phyloP scores from a whole-genome alignment of 2,797 vertebrate species.

The Acipenser ruthenus region DNA sequence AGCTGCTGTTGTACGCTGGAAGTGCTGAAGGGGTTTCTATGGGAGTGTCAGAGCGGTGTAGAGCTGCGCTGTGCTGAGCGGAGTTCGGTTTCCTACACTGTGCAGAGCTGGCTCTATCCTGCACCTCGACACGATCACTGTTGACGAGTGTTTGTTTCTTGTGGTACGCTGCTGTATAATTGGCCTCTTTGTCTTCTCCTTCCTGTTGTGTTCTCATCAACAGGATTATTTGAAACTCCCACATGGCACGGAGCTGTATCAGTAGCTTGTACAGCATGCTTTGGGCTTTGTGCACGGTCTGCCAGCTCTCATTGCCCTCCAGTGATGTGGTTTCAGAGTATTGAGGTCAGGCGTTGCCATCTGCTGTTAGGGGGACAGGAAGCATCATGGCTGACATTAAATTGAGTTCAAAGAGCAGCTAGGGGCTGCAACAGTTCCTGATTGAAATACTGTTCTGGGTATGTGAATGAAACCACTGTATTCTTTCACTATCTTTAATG shows the following conservation, averaged over 20 bases:
- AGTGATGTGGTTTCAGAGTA: slow-evolving; percentile 43
- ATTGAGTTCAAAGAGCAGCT: slow-evolving; percentile 45
- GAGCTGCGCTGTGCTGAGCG: not conserved
- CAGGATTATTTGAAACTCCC: not conserved
- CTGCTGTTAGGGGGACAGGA: slow-evolving; percentile 42
- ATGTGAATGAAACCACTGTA: no score
- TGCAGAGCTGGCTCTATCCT: no score
- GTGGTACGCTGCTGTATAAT: not conserved
- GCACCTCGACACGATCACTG: no score
- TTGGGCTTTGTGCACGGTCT: not conserved
- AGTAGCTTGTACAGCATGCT: not conserved
- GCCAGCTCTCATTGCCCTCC: slow-evolving; percentile 30
- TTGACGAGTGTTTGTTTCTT: not conserved
- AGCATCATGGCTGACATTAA: slow-evolving; percentile 32
- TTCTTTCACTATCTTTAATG: no score
- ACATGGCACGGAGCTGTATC: not conserved
- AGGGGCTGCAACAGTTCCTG: slow-evolving; percentile 18
- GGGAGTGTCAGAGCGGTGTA: no score
- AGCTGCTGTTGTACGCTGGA: no score
- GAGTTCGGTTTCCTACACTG: no score
- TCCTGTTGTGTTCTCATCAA: not conserved
- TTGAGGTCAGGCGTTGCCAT: slow-evolving; percentile 47
- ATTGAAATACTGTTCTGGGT: not conserved
- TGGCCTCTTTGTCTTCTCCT: not conserved
- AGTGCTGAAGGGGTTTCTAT: no score